Base-by-base conservation (phyloP, 1,140 invertebrate species). In the Dinoponera quadriceps region DNA sequence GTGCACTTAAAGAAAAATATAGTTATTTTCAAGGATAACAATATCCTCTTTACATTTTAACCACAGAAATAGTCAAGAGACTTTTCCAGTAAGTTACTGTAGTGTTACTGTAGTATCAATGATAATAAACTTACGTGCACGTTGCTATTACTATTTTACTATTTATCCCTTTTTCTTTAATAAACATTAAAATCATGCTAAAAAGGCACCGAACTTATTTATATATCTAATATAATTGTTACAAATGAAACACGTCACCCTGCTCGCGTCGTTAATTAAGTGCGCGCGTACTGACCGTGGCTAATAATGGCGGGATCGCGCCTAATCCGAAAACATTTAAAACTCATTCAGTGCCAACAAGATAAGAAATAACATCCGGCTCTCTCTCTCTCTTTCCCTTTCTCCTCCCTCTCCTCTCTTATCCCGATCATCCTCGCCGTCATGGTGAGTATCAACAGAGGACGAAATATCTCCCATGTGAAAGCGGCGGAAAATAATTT, bases 401-500 rank as follows among this genome's bases (percentile, higher is more conserved):
- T 3, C 14, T 27, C 20, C 54, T 55, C 54, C 18, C n/a, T 55
- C 62, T 33, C 20, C 1, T 27, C 57, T 18, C 71, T 74, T 63
- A 63, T 75, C 13, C n/a, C 60, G 18, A 18, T 49, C 22, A n/a
- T 63, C 71, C 13, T 75, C 29, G 5, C 22, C 22, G 57, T 51
- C 44, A 62, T n/a, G 44, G 1, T 44, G 33, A n/a, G n/a, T 27
- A 63, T 63, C 59, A 55, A 55, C 33, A 25, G 18, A 54, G 51
- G 5, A 54, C 9, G 25, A 77, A 57, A 77, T 54, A 82, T 27
- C 73, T 82, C 59, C 72, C 71, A 82, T 72, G 72, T 82, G 72
- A 48, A 72, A 29, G 44, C 44, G n/a, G 11, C 18, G 55, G 59
- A 65, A 81, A 82, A 74, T 82, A 82, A 82, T 82, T 82, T 82